A percentile compares a stretch with the other conserved stretches of the same genome.
Conservation (phyloP, 2,888 invertebrate species). For the Papilio gigon region DNA sequence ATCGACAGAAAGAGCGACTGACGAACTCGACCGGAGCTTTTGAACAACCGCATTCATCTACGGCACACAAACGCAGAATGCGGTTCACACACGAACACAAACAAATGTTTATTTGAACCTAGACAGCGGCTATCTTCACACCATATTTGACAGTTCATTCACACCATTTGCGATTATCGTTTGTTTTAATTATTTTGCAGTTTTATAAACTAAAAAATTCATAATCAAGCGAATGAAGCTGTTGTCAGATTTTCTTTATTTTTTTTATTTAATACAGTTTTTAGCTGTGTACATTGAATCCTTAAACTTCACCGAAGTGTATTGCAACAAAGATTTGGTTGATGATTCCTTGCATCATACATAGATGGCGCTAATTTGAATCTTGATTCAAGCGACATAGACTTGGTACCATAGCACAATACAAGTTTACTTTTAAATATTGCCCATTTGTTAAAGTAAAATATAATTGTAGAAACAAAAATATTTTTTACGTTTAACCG, state of each 20-base stretch:
- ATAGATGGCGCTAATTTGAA: slow-evolving; percentile 26
- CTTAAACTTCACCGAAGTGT: background rate
- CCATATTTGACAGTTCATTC: slow-evolving; percentile 77
- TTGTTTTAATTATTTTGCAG: background rate
- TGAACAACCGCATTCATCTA: slow-evolving; percentile 63
- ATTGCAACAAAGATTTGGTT: background rate
- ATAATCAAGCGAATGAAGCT: background rate
- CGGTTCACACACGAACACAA: slow-evolving; percentile 55
- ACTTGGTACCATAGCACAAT: too few relatives aligned
- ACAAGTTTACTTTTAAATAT: too few relatives aligned
- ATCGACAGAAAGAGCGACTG: slow-evolving; percentile 52
- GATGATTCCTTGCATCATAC: background rate
- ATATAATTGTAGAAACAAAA: too few relatives aligned
- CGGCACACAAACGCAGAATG: slow-evolving; percentile 57
- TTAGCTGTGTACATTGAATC: too few relatives aligned
- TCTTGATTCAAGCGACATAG: too few relatives aligned
- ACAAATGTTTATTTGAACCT: slow-evolving; percentile 47
- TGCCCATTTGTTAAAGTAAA: too few relatives aligned
- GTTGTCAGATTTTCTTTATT: background rate
- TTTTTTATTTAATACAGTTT: background rate
- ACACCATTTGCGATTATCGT: slow-evolving; percentile 58
- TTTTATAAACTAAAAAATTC: too few relatives aligned
- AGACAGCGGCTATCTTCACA: slow-evolving; percentile 76
- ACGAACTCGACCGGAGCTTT: slow-evolving; percentile 53
- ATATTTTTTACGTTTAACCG: too few relatives aligned